Evolutionary conservation across 2,888 invertebrate genomes (phyloP).

Genomic region (Rhopalosiphum nymphaeae): DNA sequence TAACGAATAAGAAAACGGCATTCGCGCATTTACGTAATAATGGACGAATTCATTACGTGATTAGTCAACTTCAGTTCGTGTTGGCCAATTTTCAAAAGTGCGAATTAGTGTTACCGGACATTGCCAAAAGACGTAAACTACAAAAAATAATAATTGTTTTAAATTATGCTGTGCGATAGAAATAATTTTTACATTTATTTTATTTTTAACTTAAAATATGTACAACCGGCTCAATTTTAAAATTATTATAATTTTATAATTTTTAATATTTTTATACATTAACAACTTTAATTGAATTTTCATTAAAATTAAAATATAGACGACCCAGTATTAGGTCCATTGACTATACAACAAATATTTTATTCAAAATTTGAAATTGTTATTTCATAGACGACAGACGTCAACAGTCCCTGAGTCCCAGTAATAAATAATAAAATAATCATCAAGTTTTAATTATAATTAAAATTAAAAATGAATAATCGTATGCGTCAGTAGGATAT

Average conservation of each 20-base stretch:
- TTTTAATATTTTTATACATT: background rate
- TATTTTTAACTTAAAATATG: constrained; percentile 45
- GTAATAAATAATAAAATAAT: background rate
- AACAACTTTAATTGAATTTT: background rate
- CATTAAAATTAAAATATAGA: background rate
- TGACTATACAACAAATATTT: background rate
- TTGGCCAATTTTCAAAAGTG: constrained; percentile 41
- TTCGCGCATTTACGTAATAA: constrained; percentile 33
- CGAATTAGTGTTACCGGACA: constrained; percentile 18
- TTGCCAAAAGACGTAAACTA: constrained; percentile 59
- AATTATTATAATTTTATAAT: constrained; percentile 14
- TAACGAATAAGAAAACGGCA: constrained; percentile 4
- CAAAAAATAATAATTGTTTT: constrained; percentile 37
- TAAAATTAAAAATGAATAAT: background rate
- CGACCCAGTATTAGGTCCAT: background rate
- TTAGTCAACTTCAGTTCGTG: constrained; percentile 20
- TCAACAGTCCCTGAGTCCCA: background rate
- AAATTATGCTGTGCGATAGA: constrained; percentile 15
- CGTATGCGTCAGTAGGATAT: background rate
- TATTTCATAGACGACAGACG: background rate
- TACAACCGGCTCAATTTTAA: background rate
- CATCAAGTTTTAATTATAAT: background rate
- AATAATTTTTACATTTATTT: constrained; percentile 42
- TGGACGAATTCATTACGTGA: constrained; percentile 18
- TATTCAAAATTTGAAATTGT: background rate